Evolutionary conservation across 2,888 invertebrate species (phyloP), one percentile per base, ranked within the genome.

Genomic region (Petrolisthes cinctipes): DNA sequence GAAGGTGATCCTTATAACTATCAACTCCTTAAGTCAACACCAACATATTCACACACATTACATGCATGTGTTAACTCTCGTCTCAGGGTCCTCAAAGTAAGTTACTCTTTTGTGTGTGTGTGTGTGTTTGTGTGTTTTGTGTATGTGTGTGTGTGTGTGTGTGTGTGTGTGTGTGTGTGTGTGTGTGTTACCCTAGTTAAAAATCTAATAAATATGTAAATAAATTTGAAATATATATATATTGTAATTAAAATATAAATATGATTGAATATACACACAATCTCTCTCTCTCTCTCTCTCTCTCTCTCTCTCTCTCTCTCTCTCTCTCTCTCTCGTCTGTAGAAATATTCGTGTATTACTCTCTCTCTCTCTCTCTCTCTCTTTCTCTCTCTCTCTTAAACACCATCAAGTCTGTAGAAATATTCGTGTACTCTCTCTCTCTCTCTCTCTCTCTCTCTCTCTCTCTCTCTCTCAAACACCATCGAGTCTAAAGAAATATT

Each of bases 1-100:
- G 85, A 85, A 61, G 81, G 73, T 17, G 85, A 85, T 20, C 85
- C 81, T 4, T 54, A 73, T 5, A 85, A 85, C 53, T 85, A 85
- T 20, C n/a, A 51, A 23, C 54, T 53, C 2, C 71, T 85, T 3
- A 53, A 51, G 37, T 3, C 51, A 37, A 37, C 37, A 37, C 37
- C 0, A 37, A 37, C 37, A 37, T 37, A 37, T 37, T 0, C 2
- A 37, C 37, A 37, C 37, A 37, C 37, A 37, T 37, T 37, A 37
- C 37, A 37, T 2, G 37, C 37, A 1, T 37, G 37, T 37, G 37
- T 37, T 37, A 37, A 0, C 2, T 37, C 37, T 1, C 37, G 37
- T 37, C 37, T 37, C 37, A 37, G 37, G 2, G 37, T 37, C 1
- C 1, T 37, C 37, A 37, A 37, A 37, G 37, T 37, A 37, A 37